These are phyloP conservation scores for Mola mola DNA, from an alignment of 2,113 vertebrate genomes.

Conservation along the genomic window DNA sequence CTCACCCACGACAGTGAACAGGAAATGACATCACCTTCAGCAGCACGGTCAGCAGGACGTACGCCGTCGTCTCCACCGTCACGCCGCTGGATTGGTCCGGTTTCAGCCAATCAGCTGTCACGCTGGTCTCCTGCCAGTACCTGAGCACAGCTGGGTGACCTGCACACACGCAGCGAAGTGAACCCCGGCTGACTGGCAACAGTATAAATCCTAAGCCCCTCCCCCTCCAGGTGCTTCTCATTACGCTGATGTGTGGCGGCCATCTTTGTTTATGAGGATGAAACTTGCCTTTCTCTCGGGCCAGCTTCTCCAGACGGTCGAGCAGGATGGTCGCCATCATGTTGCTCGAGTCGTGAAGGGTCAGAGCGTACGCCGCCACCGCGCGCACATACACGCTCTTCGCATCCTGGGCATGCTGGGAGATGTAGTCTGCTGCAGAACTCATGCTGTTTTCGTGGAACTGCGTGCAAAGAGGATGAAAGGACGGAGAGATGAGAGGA, in stretches of 20 bases:
- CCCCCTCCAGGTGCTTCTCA: not conserved
- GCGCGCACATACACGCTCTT: constrained; percentile 87
- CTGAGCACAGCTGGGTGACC: constrained; percentile 81
- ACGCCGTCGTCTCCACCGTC: constrained; percentile 90
- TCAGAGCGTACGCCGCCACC: constrained; percentile 85
- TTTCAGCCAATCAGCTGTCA: constrained; percentile 37
- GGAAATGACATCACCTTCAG: constrained; percentile 51
- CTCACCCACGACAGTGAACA: not conserved
- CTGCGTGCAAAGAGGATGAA: constrained; percentile 68
- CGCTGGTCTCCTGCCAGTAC: constrained; percentile 86
- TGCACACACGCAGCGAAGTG: constrained; percentile 58
- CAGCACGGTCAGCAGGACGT: constrained; percentile 84
- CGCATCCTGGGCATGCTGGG: constrained; percentile 63
- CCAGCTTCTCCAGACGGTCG: constrained; percentile 77
- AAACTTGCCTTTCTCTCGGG: constrained; percentile 75
- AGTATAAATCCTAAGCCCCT: not conserved
- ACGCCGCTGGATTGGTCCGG: constrained; percentile 78
- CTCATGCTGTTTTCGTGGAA: constrained; percentile 75
- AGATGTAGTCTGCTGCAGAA: constrained; percentile 82
- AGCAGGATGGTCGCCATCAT: constrained; percentile 1
- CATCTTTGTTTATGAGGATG: not conserved
- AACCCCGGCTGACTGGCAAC: not conserved
- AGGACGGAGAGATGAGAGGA: not conserved
- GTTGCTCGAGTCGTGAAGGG: constrained; percentile 74
- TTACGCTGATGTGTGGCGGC: too few relatives aligned